phyloP scores from a whole-genome alignment of 2,888 invertebrate genomes.

The Uloborus plumipes region DNA sequence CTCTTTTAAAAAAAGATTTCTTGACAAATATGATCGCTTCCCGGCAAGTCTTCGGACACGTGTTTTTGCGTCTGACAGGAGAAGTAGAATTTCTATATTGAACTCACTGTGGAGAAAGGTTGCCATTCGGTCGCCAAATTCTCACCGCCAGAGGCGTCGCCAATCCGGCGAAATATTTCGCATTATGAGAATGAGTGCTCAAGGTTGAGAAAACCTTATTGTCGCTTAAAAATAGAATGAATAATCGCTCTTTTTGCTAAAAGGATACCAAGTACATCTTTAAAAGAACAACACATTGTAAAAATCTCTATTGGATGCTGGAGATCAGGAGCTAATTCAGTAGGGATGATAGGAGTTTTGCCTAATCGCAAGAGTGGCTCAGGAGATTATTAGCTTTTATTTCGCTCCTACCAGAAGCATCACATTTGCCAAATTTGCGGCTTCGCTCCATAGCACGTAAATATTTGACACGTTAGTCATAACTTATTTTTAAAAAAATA shows the following conservation, averaged over 20 bases:
- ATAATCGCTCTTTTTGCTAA: slow-evolving; percentile 19
- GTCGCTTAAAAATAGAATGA: slow-evolving; percentile 32
- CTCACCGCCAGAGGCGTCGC: slow-evolving; percentile 17
- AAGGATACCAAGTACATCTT: slow-evolving; percentile 24
- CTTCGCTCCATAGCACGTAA: no score
- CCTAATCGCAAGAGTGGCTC: no score
- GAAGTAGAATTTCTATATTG: slow-evolving; percentile 29
- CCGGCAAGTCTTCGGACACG: slow-evolving; percentile 18
- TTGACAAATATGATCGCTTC: not conserved
- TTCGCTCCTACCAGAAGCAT: no score
- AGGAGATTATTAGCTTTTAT: no score
- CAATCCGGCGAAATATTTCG: slow-evolving; percentile 34
- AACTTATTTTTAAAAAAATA: no score
- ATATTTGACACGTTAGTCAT: no score
- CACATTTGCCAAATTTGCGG: no score
- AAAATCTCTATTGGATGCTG: not conserved
- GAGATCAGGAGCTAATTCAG: no score
- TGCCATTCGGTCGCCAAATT: slow-evolving; percentile 23
- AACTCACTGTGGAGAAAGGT: slow-evolving; percentile 20
- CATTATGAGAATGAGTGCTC: slow-evolving; percentile 23
- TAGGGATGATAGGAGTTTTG: no score
- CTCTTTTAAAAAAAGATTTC: no score
- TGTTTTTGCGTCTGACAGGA: slow-evolving; percentile 48
- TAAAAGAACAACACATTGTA: slow-evolving; percentile 13
- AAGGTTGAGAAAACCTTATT: slow-evolving; percentile 28